Evolutionary conservation across 2,888 invertebrate species (phyloP), one percentile per base, ranked within the genome.

Genomic region (Nomada ruficornis): DNA sequence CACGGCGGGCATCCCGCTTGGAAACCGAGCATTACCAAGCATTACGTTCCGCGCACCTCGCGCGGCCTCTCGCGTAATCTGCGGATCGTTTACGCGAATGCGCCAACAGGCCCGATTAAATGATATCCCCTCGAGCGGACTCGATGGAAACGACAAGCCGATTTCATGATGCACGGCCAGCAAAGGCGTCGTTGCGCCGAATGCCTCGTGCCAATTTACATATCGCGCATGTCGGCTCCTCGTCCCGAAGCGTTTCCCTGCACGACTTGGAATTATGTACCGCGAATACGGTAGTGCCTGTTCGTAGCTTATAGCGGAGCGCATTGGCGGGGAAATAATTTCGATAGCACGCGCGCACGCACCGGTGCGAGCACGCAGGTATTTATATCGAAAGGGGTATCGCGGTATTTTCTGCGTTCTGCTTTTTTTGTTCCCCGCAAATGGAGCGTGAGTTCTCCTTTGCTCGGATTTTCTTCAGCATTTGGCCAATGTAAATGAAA

Each of bases 1-100:
- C 36, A 54, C 36, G 62, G 52, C 63, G 76, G 68, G 57, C 47
- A 82, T 75, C 71, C 44, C n/a, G 67, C 18, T 1, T 36, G 29
- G 62, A 73, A 80, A 80, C 67, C 77, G 75, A 63, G 77, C 73
- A 73, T 84, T 77, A 77, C 29, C 44, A 47, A 52, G 74, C 75
- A 57, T 79, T 77, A 79, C 77, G 55, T 42, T 57, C 59, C 36
- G 76, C 64, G 72, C 26, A 59, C 42, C 50, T 44, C 77, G 64
- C 70, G 79, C 20, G 20, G 26, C 9, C 10, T 36, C 36, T 62
- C 60, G 86, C 87, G 73, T 82, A 87, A 87, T 82, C 87, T 59
- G 3, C 59, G 60, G 70, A 62, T 57, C 85, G 82, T 80, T 87
- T 78, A 74, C 59, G 71, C 69, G 71, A 74, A 54, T 60, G 26